Base-by-base conservation (phyloP, 2,797 vertebrate species). In the Microhierax caerulescens region DNA sequence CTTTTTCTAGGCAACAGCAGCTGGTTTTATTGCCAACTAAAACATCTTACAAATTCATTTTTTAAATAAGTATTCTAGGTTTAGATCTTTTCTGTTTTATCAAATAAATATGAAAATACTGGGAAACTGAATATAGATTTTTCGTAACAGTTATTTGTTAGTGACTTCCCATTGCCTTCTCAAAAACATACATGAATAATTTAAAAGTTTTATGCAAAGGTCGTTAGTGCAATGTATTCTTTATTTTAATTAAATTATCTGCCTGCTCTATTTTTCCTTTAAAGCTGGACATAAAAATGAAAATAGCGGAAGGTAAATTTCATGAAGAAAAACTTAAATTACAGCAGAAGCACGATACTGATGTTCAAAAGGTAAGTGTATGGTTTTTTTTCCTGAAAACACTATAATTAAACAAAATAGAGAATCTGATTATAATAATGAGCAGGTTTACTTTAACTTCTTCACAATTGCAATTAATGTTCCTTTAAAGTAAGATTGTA, bases 321-420 rank as follows among this genome's bases (percentile, higher is more conserved):
- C 99, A 99, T 84, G 99, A 99, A 97, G 99, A 99, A 95, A 99
- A 98, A 67, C 98, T 99, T 92, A 99, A 98, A 93, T 96, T 99
- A 89, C 99, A 99, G 88, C 99, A 99, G 98, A 99, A 98, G 90
- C 99, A 99, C 0, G 99, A 99, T 86, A 92, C 96, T 64, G 99
- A 99, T 94, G 98, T 99, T 85, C 99, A 99, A 95, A 99, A 99
- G 98, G 99, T 99, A 98, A 86, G 23, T 23, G 8, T 78, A 89
- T 43, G 18, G 50, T 2, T 47, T 61, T 75, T 75, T 63, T 56
- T 64, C 21, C 67, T 25, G 12, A 51, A 68, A 45, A 7, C 22
- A 19, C 3, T 76, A 6, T 51, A 17, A 17, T 81, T 39, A 69
- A 78, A 21, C 22, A 77, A 32, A 74, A 18, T 13, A 57, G 56